phyloP scores from a whole-genome alignment of 2,113 vertebrate genomes.

The Syngnathoides biaculeatus region DNA sequence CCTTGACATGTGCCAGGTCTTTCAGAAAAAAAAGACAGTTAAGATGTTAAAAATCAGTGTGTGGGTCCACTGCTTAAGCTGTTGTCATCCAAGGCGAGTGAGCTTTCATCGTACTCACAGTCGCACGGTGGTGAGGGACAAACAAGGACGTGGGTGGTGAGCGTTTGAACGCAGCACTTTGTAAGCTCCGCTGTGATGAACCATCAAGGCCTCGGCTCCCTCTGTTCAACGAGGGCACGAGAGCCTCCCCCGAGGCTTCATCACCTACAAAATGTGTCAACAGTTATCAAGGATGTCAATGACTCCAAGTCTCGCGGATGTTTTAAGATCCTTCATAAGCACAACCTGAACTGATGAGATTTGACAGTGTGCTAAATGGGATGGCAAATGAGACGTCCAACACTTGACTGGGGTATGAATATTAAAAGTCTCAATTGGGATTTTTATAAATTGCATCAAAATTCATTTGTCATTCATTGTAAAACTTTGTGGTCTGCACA shows the following conservation, averaged over 20 bases:
- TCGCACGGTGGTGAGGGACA: constrained; percentile 16
- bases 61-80: background rate
- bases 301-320: background rate
- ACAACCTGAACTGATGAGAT: background rate
- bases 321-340: background rate
- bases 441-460: background rate
- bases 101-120: constrained; percentile 29
- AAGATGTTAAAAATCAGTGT: background rate
- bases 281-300: background rate
- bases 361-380: background rate
- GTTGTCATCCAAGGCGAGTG: background rate
- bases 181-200: background rate
- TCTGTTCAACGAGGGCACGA: background rate
- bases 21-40: too few species aligned
- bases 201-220: background rate
- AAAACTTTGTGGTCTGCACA: background rate
- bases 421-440: background rate
- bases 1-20: background rate
- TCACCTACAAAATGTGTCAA: background rate
- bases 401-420: background rate
- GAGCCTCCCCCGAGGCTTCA: background rate
- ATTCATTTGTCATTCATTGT: background rate
- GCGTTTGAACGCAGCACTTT: constrained; percentile 13
- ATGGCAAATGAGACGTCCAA: background rate
- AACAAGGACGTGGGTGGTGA: constrained; percentile 21